These are phyloP conservation scores for Cotesia typhae DNA, from an alignment of 1,140 invertebrate species.

Conservation along the genomic window DNA sequence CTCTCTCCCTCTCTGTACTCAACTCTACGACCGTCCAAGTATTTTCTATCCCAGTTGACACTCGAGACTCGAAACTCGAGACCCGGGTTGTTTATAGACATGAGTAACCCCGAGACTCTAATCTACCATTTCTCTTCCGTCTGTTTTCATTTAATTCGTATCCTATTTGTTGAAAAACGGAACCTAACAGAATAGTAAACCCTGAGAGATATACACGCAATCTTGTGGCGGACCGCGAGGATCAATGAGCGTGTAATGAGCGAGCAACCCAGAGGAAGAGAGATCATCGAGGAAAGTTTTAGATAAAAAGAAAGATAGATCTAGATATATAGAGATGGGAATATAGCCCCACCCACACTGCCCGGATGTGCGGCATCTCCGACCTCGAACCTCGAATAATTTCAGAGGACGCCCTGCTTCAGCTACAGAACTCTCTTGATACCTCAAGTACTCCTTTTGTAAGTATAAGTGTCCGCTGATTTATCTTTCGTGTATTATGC, in stretches of 20 bases:
- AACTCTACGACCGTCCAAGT: constrained; percentile 2
- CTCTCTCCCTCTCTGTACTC: neutral
- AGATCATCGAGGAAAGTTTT: neutral
- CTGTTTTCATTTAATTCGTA: neutral
- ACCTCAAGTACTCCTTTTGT: neutral
- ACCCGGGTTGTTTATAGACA: neutral
- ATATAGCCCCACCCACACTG: constrained; percentile 10
- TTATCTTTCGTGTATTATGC: neutral
- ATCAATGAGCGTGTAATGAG: constrained; percentile 9
- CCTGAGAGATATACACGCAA: constrained; percentile 17
- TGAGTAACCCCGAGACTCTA: constrained; percentile 20
- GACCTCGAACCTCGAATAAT: constrained; percentile 23
- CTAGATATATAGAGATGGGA: neutral
- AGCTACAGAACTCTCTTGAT: no score
- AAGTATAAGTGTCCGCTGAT: constrained; percentile 12
- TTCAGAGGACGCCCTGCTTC: neutral
- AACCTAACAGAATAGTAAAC: neutral
- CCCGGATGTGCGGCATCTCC: constrained; percentile 6
- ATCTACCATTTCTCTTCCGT: constrained; percentile 13
- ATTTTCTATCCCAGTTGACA: neutral
- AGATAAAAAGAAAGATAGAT: neutral
- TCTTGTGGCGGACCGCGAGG: constrained; percentile 16
- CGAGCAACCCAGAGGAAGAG: neutral
- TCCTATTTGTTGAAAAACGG: neutral
- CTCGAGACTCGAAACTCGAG: neutral